Base-by-base conservation (phyloP, 2,797 vertebrate species). In the Distichodus sexfasciatus region DNA sequence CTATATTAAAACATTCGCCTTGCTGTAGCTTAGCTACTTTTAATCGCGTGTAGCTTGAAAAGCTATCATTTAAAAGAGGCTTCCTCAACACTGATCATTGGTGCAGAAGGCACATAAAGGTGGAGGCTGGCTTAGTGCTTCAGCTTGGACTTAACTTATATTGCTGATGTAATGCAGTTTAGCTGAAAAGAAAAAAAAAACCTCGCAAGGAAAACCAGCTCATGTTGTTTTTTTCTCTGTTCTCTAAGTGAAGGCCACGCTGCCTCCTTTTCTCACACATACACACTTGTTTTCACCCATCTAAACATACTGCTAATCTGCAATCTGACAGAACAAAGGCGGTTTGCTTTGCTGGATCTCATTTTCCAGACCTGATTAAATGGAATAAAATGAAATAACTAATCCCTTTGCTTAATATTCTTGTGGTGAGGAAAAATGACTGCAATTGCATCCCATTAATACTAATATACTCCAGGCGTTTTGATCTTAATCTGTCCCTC, bases 361-460 rank as follows among this genome's bases (percentile, higher is more conserved):
- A 29, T 59, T 89, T 85, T 87, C 81, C 75, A 81, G 64, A 83
- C 77, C 76, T 79, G 71, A 79, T 87, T 79, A 83, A 87, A 86
- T 87, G 83, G 85, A 85, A 86, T 76, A 71, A 64, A 84, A 86
- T 68, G 23, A 43, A 75, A 77, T 82, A 83, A 82, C 86, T 89
- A 81, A 87, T 84, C 86, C 85, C 74, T 89, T 86, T 79, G 84
- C 85, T 87, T 87, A 81, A 81, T 86, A 86, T 80, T 71, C 81
- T 76, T 78, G 69, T 70, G 72, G 77, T n/a, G n/a, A n/a, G 65
- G 67, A 71, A 67, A 47, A 48, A 44, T 51, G 50, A 66, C 9
- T 31, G 74, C 69, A 67, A 55, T 76, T 72, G 72, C 46, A 70
- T 69, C n/a, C 6, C 51, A 76, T 85, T 78, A 79, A 76, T 71